These are phyloP conservation scores for Spodoptera picta DNA, from an alignment of 2,888 invertebrate genomes.

Conservation along the genomic window DNA sequence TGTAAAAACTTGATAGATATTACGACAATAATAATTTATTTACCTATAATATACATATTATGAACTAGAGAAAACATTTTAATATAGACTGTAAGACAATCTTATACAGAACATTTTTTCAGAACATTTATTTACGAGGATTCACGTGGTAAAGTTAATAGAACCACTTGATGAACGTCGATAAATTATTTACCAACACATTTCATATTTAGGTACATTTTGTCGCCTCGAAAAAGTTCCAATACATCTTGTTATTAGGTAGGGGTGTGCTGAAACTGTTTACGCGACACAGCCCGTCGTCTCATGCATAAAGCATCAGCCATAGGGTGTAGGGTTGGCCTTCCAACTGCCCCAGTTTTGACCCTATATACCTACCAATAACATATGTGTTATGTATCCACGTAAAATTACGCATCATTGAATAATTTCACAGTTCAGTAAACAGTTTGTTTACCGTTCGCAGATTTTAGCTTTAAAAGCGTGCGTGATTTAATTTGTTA, in stretches of 20 bases:
- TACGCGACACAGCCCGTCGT: constrained; percentile 53
- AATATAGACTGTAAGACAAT: too few species aligned
- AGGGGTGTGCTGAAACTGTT: constrained; percentile 46
- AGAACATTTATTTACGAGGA: too few species aligned
- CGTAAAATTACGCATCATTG: constrained; percentile 43
- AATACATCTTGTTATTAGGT: constrained; percentile 41
- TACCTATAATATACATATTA: too few species aligned
- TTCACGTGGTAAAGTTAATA: background rate
- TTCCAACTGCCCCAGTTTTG: constrained; percentile 49
- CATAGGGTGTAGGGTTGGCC: constrained; percentile 43
- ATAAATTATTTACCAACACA: constrained; percentile 12
- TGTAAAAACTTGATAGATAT: too few species aligned
- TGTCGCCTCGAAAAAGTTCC: constrained; percentile 8
- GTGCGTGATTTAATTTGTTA: constrained; percentile 14
- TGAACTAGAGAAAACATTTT: too few species aligned
- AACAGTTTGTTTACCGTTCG: constrained; percentile 32
- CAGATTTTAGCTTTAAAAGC: constrained; percentile 20
- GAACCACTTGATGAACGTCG: background rate
- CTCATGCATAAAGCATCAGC: constrained; percentile 69
- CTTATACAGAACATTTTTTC: too few species aligned
- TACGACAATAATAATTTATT: too few species aligned
- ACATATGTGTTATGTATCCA: constrained; percentile 21
- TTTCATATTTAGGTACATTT: constrained; percentile 9
- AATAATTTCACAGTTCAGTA: constrained; percentile 37
- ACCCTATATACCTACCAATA: constrained; percentile 14